Evolutionary conservation across 2,113 vertebrate genomes (phyloP).

Genomic region (Blennius ocellaris): DNA sequence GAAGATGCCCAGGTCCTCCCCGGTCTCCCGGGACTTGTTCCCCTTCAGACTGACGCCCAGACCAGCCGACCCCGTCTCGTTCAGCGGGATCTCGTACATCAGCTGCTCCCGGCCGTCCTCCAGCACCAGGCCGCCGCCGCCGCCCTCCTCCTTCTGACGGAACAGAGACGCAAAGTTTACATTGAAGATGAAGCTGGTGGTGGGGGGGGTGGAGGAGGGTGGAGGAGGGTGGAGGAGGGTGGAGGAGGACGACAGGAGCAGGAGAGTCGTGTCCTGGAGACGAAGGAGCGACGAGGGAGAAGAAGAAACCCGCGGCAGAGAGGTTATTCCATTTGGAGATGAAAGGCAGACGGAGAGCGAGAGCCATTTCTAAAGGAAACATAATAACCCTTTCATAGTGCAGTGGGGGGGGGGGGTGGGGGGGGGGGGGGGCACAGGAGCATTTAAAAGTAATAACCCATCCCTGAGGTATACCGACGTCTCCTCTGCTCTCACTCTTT

Average conservation of each 20-base stretch:
- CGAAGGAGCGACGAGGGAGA: constrained; percentile 38
- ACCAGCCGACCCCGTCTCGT: constrained; percentile 93
- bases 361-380: constrained; percentile 79
- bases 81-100: constrained; percentile 94
- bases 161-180: constrained; percentile 20
- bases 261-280: constrained; percentile 42
- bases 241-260: constrained; percentile 41
- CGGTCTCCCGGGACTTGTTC: constrained; percentile 93
- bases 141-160: constrained; percentile 75
- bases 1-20: constrained; percentile 96
- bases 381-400: constrained; percentile 82
- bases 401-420: constrained; percentile 29
- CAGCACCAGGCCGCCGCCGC: constrained; percentile 43
- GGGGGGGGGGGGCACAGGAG: constrained; percentile 44
- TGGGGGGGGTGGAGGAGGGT: no score
- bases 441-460: constrained; percentile 81
- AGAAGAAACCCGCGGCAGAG: constrained; percentile 55
- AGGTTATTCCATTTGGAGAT: constrained; percentile 79
- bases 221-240: no score
- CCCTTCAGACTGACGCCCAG: constrained; percentile 97
- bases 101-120: constrained; percentile 90
- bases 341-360: constrained; percentile 72
- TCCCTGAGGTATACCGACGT: constrained; percentile 64
- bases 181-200: constrained; percentile 26
- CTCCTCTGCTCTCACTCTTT: constrained; percentile 41